phyloP scores from a whole-genome alignment of 2,797 vertebrate genomes.

The Schizopygopsis malacanthus region DNA sequence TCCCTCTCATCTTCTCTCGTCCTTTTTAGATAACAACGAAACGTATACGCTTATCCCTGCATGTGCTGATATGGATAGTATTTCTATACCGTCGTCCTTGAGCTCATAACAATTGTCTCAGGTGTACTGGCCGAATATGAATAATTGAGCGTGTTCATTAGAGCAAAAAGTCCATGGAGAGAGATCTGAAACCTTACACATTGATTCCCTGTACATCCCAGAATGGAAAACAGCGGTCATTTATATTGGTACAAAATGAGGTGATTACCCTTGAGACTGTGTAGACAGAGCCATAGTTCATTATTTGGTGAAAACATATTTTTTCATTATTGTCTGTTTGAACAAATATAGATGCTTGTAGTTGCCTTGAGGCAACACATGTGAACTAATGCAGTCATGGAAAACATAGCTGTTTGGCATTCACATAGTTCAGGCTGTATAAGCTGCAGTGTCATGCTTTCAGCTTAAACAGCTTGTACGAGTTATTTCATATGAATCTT shows the following conservation, averaged over 20 bases:
- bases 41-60: not conserved
- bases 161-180: slow-evolving; percentile 56
- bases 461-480: slow-evolving; percentile 31
- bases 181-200: slow-evolving; percentile 56
- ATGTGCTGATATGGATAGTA: slow-evolving; percentile 40
- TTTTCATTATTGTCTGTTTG: slow-evolving; percentile 35
- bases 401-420: slow-evolving; percentile 35
- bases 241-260: not conserved
- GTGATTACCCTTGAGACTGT: slow-evolving; percentile 31
- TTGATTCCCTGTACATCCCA: slow-evolving; percentile 9
- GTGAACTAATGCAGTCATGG: slow-evolving; percentile 40
- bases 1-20: not conserved
- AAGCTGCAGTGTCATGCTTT: slow-evolving; percentile 35
- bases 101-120: slow-evolving; percentile 70
- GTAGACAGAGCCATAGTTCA: not conserved
- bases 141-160: slow-evolving; percentile 74
- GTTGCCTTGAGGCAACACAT: slow-evolving; percentile 10
- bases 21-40: slow-evolving; percentile 17
- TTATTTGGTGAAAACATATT: slow-evolving; percentile 12
- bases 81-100: slow-evolving; percentile 54
- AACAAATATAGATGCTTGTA: slow-evolving; percentile 22
- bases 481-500: slow-evolving; percentile 27
- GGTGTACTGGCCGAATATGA: slow-evolving; percentile 69
- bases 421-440: slow-evolving; percentile 15
- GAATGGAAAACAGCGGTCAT: slow-evolving; percentile 4